Evolutionary conservation across 1,140 invertebrate genomes (phyloP).

Genomic region (Holotrichia oblita): DNA sequence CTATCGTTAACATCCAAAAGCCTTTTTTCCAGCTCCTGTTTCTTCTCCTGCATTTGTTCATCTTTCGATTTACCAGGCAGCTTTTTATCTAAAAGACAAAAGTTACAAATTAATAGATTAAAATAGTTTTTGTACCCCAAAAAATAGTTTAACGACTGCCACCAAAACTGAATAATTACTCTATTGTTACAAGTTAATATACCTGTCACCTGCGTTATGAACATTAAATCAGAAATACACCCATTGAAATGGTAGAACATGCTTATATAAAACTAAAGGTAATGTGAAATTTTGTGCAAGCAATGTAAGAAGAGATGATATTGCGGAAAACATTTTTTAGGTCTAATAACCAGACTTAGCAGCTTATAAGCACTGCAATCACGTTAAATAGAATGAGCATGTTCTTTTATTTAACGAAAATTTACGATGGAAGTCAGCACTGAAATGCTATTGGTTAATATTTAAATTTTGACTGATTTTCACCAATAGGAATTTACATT

Average conservation of each 20-base stretch:
- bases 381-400: no score
- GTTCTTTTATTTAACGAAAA: no score
- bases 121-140: not conserved
- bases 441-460: no score
- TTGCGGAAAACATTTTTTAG: no score
- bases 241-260: constrained; percentile 52
- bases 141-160: not conserved
- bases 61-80: constrained; percentile 92
- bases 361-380: no score
- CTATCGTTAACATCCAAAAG: constrained; percentile 92
- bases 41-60: constrained; percentile 94
- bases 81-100: constrained; percentile 79
- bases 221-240: constrained; percentile 52
- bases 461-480: no score
- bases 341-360: no score
- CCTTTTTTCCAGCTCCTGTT: constrained; percentile 93
- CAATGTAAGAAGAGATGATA: not conserved
- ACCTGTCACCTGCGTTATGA: constrained; percentile 45
- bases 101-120: not conserved
- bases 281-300: not conserved
- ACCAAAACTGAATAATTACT: constrained; percentile 41
- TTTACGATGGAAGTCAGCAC: no score
- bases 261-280: constrained; percentile 38
- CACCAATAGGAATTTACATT: no score
- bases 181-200: constrained; percentile 24